Evolutionary conservation across 1,140 invertebrate genomes (phyloP).

Genomic region (Drosophila jambulina): DNA sequence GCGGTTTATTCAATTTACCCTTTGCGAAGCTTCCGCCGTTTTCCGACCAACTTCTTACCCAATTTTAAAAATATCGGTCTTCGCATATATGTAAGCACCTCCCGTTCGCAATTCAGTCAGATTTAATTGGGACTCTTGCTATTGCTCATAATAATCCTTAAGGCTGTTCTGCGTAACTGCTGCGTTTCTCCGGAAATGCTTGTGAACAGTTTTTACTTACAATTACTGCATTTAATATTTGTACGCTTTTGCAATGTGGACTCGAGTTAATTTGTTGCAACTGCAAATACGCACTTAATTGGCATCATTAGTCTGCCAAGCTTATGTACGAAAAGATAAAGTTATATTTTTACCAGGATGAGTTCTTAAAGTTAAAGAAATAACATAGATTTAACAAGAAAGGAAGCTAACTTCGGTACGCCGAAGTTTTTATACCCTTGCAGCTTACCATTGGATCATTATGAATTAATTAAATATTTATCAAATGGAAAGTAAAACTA

Average conservation of each 20-base stretch:
- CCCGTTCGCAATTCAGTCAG: background rate
- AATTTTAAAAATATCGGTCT: constrained; percentile 4
- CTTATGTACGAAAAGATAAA: background rate
- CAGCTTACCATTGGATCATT: no score
- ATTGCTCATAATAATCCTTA: constrained; percentile 7
- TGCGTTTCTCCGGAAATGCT: background rate
- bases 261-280: constrained; percentile 21
- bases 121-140: constrained; percentile 1
- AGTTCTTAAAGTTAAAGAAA: background rate
- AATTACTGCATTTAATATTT: constrained; percentile 8
- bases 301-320: constrained; percentile 4
- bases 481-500: no score
- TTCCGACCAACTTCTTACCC: background rate
- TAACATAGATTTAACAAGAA: no score
- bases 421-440: no score
- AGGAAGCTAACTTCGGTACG: no score
- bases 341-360: background rate
- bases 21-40: background rate
- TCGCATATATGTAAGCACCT: background rate
- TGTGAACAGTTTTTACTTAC: background rate
- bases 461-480: no score
- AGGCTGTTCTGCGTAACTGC: background rate
- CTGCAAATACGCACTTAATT: constrained; percentile 17
- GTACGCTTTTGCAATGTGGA: constrained; percentile 4
- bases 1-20: constrained; percentile 1